These are phyloP conservation scores for Ametastegia equiseti DNA, from an alignment of 2,888 invertebrate genomes.

Conservation along the genomic window DNA sequence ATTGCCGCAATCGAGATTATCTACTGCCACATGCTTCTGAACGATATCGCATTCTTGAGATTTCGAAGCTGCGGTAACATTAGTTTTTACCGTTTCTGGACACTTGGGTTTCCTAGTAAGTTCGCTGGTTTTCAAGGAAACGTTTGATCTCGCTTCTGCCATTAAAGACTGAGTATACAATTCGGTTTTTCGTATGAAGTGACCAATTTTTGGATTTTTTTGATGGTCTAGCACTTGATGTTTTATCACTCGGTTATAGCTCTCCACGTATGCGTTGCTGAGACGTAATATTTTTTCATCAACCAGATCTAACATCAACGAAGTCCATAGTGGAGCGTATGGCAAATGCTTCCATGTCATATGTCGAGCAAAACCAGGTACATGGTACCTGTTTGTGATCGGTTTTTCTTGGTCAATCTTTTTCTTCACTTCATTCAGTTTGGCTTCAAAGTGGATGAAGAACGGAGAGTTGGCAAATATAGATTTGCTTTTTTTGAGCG, in stretches of 20 bases:
- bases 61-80: neutral
- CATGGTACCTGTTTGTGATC: neutral
- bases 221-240: neutral
- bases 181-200: neutral
- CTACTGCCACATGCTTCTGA: no score
- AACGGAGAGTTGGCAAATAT: conserved; percentile 11
- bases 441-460: neutral
- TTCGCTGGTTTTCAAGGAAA: neutral
- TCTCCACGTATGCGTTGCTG: conserved; percentile 22
- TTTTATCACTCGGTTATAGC: conserved; percentile 3
- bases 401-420: neutral
- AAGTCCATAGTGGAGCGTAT: conserved; percentile 2
- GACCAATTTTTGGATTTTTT: neutral
- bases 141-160: neutral
- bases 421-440: neutral
- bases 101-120: neutral
- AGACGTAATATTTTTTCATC: conserved; percentile 20
- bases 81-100: neutral
- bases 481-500: neutral
- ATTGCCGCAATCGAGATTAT: no score
- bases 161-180: neutral
- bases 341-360: neutral
- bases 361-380: neutral
- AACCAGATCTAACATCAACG: conserved; percentile 18
- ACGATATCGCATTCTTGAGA: neutral